These are phyloP conservation scores for Nannobrachium achirus DNA, from an alignment of 2,113 vertebrate genomes.

Conservation along the genomic window DNA sequence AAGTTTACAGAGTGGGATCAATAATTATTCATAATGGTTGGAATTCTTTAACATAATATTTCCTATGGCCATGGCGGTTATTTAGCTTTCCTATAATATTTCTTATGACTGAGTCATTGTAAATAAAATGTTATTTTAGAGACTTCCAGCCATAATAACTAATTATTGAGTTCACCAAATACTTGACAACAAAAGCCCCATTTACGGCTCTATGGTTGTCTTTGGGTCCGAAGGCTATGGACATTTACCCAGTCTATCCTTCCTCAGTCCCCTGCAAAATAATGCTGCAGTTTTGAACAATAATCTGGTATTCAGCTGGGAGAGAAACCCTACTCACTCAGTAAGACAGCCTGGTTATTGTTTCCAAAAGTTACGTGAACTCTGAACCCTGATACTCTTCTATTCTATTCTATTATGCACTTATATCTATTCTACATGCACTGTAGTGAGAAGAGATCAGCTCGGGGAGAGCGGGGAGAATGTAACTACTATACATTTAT, in stretches of 20 bases:
- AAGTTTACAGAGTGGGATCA: too few species aligned
- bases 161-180: not conserved
- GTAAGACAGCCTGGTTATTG: conserved; percentile 41
- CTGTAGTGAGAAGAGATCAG: conserved; percentile 25
- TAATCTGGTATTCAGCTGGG: conserved; percentile 31
- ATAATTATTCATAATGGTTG: too few species aligned
- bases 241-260: not conserved
- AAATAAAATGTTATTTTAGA: not conserved
- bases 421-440: conserved; percentile 28
- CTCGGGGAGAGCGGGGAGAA: conserved; percentile 6
- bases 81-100: too few species aligned
- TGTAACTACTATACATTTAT: conserved; percentile 1
- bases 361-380: conserved; percentile 40
- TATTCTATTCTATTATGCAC: too few species aligned
- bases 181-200: conserved; percentile 1
- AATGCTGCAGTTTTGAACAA: conserved; percentile 2
- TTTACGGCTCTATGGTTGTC: not conserved
- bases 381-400: conserved; percentile 29
- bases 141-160: not conserved
- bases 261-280: not conserved
- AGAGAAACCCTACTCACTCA: conserved; percentile 38
- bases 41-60: too few species aligned
- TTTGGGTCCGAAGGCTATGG: not conserved
- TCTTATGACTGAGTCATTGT: too few species aligned
- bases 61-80: too few species aligned